phyloP scores from a whole-genome alignment of 2,113 vertebrate genomes.

The Ctenodactylus gundi region DNA sequence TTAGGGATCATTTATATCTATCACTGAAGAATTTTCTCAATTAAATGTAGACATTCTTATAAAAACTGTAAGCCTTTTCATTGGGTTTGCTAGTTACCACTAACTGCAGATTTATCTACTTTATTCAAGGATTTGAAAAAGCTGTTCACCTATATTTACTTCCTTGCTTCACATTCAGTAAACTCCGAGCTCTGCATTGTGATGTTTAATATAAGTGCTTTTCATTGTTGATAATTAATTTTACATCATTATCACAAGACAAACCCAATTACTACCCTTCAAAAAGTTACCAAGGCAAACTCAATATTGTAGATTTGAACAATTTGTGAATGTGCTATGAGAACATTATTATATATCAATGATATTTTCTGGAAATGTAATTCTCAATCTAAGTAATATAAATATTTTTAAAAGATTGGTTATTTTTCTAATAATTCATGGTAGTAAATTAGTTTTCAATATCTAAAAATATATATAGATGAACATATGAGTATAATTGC shows the following conservation, averaged over 20 bases:
- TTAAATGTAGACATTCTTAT: slow-evolving; percentile 16
- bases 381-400: background rate
- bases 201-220: background rate
- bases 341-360: background rate
- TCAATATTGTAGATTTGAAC: slow-evolving; percentile 33
- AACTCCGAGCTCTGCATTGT: slow-evolving; percentile 48
- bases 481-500: background rate
- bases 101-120: slow-evolving; percentile 52
- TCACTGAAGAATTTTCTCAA: background rate
- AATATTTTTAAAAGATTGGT: background rate
- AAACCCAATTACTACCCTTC: background rate
- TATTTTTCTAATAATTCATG: background rate
- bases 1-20: slow-evolving; percentile 57
- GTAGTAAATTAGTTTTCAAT: background rate
- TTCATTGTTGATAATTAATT: background rate
- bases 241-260: background rate
- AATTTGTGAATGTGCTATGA: slow-evolving; percentile 19
- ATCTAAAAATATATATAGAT: background rate
- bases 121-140: slow-evolving; percentile 56
- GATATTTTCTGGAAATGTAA: background rate
- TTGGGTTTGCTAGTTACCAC: slow-evolving; percentile 43
- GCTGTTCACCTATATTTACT: slow-evolving; percentile 46
- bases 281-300: slow-evolving; percentile 56
- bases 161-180: slow-evolving; percentile 30
- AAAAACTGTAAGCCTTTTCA: slow-evolving; percentile 38